A percentile compares a stretch with the other conserved stretches of the same genome.
These are phyloP conservation scores for Caenorhabditis imperialis DNA, from an alignment of 2,888 invertebrate genomes.

Conservation along the genomic window DNA sequence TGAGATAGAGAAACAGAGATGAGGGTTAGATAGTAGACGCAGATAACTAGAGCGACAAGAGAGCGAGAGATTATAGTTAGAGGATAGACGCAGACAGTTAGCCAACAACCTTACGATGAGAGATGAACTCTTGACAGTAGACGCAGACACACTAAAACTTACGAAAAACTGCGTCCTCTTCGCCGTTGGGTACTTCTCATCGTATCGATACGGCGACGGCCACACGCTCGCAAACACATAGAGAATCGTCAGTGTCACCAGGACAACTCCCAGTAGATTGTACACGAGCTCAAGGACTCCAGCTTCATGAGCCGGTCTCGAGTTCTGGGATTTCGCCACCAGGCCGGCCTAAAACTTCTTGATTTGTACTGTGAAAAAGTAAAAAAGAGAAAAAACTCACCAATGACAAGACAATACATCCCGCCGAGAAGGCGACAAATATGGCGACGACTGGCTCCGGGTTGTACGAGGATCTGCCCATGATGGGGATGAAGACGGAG, in stretches of 20 bases:
- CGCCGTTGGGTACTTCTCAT: conserved; percentile 63
- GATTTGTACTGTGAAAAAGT: neutral
- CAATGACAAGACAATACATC: conserved; percentile 51
- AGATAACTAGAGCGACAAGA: no score
- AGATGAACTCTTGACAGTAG: no score
- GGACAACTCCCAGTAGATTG: conserved; percentile 48
- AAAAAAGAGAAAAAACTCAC: conserved; percentile 51
- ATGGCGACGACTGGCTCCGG: conserved; percentile 63
- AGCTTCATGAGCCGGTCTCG: conserved; percentile 25
- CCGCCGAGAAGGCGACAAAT: conserved; percentile 60
- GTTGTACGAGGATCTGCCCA: conserved; percentile 65
- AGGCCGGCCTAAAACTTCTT: conserved; percentile 39
- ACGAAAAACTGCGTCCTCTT: conserved; percentile 70
- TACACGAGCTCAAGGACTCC: conserved; percentile 31
- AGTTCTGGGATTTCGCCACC: conserved; percentile 36
- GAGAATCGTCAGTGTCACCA: conserved; percentile 49
- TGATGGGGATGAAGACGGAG: conserved; percentile 68
- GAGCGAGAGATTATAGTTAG: no score
- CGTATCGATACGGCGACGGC: conserved; percentile 60
- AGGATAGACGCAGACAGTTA: no score
- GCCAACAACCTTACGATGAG: no score
- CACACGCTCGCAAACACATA: conserved; percentile 53
- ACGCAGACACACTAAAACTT: no score
- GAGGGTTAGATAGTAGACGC: no score
- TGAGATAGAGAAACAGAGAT: no score